Base-by-base conservation (phyloP, 92 coral and sea anemone species). In the Siderastrea radians region DNA sequence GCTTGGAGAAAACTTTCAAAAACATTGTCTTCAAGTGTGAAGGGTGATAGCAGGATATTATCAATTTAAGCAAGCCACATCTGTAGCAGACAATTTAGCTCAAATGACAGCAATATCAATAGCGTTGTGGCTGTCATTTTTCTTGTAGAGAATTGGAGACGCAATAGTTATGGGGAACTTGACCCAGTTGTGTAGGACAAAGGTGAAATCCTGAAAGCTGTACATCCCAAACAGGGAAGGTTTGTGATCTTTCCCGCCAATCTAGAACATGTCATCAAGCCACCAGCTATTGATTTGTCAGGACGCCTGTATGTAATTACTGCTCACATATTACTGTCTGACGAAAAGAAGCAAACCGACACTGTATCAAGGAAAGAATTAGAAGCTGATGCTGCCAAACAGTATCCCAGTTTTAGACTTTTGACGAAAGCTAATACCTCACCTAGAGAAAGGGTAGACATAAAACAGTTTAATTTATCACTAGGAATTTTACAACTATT, bases 131-230 rank as follows among this genome's bases (percentile, higher is more conserved):
- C 60, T 58, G 59, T 85, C 68, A 53, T 94, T 43, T 84, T 94
- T 50, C 74, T 94, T 78, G 68, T 81, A 17, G 75, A 64, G 53
- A 77, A 86, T 2, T 96, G 97, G 98, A 71, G 76, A 10, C 91
- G 87, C 63, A 96, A 96, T 50, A 67, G 63, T 5, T 94, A 96
- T 54, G 98, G 98, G 4, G 98, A 96, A 75, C 50, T 94, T 11
- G 79, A n/a, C n/a, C n/a, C n/a, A n/a, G n/a, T 92, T 13, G 52
- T 96, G 62, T 96, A 94, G 77, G 81, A 67, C 55, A 58, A 84
- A 5, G 98, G 92, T 13, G 98, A 96, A 72, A 87, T 94, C 5
- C 10, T 90, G 26, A 90, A 88, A 79, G 89, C 93, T 75, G 71
- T 96, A 0, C 89, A 94, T 51, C 97, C 98, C 45, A 80, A 44